Evolutionary conservation across 2,888 invertebrate species (phyloP), one percentile per base, ranked within the genome.

Genomic region (Listrodromus nycthemerus): DNA sequence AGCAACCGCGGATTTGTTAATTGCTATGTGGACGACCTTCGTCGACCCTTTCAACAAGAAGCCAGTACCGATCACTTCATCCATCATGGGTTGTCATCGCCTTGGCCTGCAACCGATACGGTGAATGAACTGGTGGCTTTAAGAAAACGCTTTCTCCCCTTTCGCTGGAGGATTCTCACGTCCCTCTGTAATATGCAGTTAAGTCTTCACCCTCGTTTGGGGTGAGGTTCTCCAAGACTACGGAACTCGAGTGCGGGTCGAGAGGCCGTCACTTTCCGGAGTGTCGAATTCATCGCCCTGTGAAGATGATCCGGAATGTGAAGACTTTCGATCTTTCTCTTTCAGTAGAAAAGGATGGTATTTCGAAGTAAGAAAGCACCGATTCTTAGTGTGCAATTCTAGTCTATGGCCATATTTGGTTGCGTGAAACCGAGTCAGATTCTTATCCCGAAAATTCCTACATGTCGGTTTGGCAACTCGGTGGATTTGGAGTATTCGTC

Each of bases 271-370:
- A 81, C 75, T 76, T 81, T 52, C 33, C 30, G 30, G 58, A 75
- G 80, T 81, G 80, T 52, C 75, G 75, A 76, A 75, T 70, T 81
- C 80, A 70, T 75, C 75, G 75, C 63, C 55, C 80, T 65, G 61
- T 76, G 52, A 61, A 10, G 58, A 61, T n/a, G 58, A 30, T 58
- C 16, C 30, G 41, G 16, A 61, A 61, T n/a, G 30, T n/a, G 30
- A 27, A 30, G 30, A 13, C 24, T 10, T 55, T 21, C 55, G 24
- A 55, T 24, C 58, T 27, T 61, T 30, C n/a, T 16, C 16, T n/a
- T 24, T 30, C 1, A 13, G 27, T 1, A 6, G 58, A 7, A 1
- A 30, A n/a, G 13, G 5, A 6, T 0, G 24, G 16, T n/a, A 61
- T 16, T 30, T 27, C 30, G 5, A 58, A 58, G 10, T 16, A 16